These are phyloP conservation scores for Ctenopoma kingsleyae DNA, from an alignment of 2,797 vertebrate species.

Conservation along the genomic window DNA sequence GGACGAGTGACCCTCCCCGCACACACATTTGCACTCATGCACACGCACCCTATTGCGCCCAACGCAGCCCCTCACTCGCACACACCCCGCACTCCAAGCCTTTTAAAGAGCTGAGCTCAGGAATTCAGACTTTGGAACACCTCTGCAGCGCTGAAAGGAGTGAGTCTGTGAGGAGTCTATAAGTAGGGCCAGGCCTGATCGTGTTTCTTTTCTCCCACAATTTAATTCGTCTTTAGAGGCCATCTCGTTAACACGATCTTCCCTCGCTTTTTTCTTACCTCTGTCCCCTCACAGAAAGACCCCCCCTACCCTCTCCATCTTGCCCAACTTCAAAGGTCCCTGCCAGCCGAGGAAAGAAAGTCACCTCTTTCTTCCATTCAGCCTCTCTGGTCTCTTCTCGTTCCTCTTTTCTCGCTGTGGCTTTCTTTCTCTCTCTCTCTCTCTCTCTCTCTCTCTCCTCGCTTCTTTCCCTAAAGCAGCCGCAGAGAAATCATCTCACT, in stretches of 20 bases:
- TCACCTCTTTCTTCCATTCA: conserved; percentile 82
- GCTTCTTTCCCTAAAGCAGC: conserved; percentile 69
- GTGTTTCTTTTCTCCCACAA: conserved; percentile 86
- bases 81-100: conserved; percentile 79
- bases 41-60: conserved; percentile 56
- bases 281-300: conserved; percentile 43
- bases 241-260: conserved; percentile 88
- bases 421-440: conserved; percentile 68
- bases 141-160: conserved; percentile 78
- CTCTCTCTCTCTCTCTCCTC: conserved; percentile 65
- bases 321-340: conserved; percentile 84
- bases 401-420: conserved; percentile 67
- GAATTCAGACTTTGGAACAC: conserved; percentile 86
- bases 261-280: conserved; percentile 76
- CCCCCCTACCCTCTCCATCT: conserved; percentile 54
- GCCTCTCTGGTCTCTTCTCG: conserved; percentile 58
- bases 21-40: conserved; percentile 66
- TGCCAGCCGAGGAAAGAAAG: conserved; percentile 82
- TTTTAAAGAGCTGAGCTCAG: conserved; percentile 83
- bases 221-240: conserved; percentile 89
- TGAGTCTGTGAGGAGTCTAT: conserved; percentile 80
- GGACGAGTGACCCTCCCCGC: conserved; percentile 76
- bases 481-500: conserved; percentile 87
- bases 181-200: conserved; percentile 85
- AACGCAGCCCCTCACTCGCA: conserved; percentile 57